Evolutionary conservation across 2,888 invertebrate species (phyloP).

Genomic region (Eupithecia centaureata): DNA sequence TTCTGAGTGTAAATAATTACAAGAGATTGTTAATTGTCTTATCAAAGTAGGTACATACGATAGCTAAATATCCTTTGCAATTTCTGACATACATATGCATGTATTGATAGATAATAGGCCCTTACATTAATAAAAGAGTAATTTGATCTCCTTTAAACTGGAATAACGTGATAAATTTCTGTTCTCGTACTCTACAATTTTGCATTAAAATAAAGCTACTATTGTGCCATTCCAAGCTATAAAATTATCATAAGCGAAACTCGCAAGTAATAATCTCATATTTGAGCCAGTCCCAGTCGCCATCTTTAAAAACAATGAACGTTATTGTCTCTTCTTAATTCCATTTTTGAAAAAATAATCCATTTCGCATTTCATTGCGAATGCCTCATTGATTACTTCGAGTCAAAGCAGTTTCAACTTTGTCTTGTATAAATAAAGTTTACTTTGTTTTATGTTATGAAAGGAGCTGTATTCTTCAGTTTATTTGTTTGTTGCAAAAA

Average conservation of each 20-base stretch:
- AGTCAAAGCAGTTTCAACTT: constrained; percentile 50
- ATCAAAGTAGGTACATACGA: too few species aligned
- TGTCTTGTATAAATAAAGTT: constrained; percentile 50
- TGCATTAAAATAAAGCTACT: constrained; percentile 63
- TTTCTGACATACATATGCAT: background rate
- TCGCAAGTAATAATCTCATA: constrained; percentile 76
- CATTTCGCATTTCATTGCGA: constrained; percentile 81
- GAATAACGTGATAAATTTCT: constrained; percentile 66
- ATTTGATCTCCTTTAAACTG: constrained; percentile 56
- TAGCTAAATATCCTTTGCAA: background rate
- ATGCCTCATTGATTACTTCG: constrained; percentile 69
- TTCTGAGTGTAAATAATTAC: background rate
- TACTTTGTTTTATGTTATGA: constrained; percentile 46
- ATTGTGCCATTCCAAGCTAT: constrained; percentile 68
- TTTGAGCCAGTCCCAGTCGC: constrained; percentile 72
- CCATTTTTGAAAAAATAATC: constrained; percentile 84
- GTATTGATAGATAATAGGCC: constrained; percentile 34
- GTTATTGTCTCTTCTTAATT: constrained; percentile 84
- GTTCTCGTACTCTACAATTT: constrained; percentile 59
- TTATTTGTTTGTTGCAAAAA: constrained; percentile 60
- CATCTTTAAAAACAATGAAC: constrained; percentile 83
- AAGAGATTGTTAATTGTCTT: background rate
- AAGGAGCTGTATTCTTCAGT: constrained; percentile 69
- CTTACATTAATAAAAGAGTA: constrained; percentile 57
- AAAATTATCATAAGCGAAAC: constrained; percentile 77